Base-by-base conservation (phyloP, 2,888 invertebrate genomes). In the Elaeidobius kamerunicus region DNA sequence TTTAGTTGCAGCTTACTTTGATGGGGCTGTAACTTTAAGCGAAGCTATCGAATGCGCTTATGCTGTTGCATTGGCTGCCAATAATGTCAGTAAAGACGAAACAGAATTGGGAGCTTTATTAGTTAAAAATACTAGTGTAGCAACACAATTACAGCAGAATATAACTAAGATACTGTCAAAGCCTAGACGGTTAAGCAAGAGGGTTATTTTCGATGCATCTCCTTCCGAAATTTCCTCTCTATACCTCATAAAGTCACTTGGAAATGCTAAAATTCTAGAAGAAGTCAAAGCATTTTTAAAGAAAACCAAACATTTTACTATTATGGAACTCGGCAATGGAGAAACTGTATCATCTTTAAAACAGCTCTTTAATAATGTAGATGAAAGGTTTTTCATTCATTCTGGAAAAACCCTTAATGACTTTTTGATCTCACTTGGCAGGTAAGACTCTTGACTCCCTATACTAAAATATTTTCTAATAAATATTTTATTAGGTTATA, bases 1-100 rank as follows among this genome's bases (percentile, higher is more conserved):
- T 69, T 75, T 96, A 3, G 90, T 88, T 0, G 93, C 93, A 70
- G 93, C 88, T 0, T 96, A 96, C 73, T 91, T 90, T 3, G 94
- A 95, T 69, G 90, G 88, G 0, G 85, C 87, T 57, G 81, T 95
- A 60, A 89, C 89, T 0, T 81, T 86, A 0, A 87, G 91, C 63
- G 86, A 94, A 73, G 85, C 86, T 73, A 81, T 92, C 55, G 73
- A 88, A 2, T 79, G 85, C 0, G 85, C 91, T 0, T 90, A 34
- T 20, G 34, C 43, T 15, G 44, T 61, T 18, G 55, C 50, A 23
- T 23, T 6, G 5, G 23, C 23, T 23, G 23, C 23, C 23, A 23
- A 23, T 23, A 6, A 4, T 9, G 23, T 23, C 9, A 23, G 23
- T 23, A 23, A 23, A 23, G 23, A 23, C 9, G 23, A 9, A 4